Percentiles rank a stretch among this genome's conserved stretches.
Evolutionary conservation across 2,113 vertebrate species (phyloP).

Genomic region (Oreochromis tanganicae): DNA sequence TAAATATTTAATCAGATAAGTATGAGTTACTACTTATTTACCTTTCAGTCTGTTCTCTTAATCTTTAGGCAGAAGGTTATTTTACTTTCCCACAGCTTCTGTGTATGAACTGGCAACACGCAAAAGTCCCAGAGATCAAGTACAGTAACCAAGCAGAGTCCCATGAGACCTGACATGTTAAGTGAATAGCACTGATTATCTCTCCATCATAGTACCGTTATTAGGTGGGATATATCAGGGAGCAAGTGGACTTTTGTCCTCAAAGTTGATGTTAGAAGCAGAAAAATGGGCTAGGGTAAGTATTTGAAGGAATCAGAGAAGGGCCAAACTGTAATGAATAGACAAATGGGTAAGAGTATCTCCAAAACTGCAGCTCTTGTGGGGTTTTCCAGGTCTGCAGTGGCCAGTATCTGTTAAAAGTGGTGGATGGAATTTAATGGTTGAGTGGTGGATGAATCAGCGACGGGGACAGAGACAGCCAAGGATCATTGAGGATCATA

Average conservation of each 20-base stretch:
- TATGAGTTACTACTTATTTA: not conserved
- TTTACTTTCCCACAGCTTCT: not conserved
- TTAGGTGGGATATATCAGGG: not conserved
- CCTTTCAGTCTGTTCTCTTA: not conserved
- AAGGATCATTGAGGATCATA: not conserved
- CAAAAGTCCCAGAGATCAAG: not conserved
- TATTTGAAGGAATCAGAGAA: not conserved
- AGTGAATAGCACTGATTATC: not conserved
- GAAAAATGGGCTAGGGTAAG: not conserved
- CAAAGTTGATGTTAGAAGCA: not conserved
- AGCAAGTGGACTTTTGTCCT: not conserved
- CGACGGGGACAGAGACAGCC: not conserved
- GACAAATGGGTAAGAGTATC: not conserved
- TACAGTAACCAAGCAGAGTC: not conserved
- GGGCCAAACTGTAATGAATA: not conserved
- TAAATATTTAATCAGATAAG: not conserved
- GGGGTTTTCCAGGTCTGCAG: not conserved
- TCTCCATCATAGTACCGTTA: not conserved
- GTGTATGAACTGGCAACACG: not conserved
- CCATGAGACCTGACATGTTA: not conserved
- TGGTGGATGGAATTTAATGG: not conserved
- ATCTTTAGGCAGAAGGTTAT: not conserved
- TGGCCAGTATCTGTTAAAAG: not conserved
- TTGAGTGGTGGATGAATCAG: not conserved
- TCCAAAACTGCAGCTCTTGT: not conserved